Percentiles rank a stretch among this genome's conserved stretches.
Conservation (phyloP, 2,888 invertebrate genomes). For the Disparrhopalites patrizii region DNA sequence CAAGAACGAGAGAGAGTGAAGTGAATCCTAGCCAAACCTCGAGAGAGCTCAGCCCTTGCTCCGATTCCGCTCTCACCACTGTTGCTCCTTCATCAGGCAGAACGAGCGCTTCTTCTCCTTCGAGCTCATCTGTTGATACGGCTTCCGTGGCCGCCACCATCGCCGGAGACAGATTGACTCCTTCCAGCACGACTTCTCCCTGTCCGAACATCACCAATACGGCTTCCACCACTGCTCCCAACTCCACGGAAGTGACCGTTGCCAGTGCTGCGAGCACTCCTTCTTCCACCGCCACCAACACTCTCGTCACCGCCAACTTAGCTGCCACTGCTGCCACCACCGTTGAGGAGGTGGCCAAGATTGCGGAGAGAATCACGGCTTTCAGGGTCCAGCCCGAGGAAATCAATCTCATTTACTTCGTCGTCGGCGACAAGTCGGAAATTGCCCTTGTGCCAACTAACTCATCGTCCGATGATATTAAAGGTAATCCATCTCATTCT, state of each 20-base stretch:
- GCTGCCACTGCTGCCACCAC: background rate
- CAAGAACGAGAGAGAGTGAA: background rate
- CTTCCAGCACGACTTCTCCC: background rate
- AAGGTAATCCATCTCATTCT: too few relatives aligned
- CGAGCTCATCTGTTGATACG: background rate
- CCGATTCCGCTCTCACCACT: background rate
- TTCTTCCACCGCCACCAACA: background rate
- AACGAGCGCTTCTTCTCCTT: background rate
- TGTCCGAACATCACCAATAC: background rate
- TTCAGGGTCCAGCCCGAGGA: constrained; percentile 12
- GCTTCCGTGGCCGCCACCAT: background rate
- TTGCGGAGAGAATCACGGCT: background rate
- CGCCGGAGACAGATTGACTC: too few relatives aligned
- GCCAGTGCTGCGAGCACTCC: background rate
- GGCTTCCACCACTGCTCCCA: background rate
- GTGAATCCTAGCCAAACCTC: background rate
- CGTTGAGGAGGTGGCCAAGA: background rate
- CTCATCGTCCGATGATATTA: constrained; percentile 46
- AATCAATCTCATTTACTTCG: constrained; percentile 40
- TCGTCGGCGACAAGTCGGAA: constrained; percentile 42
- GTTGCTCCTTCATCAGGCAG: background rate
- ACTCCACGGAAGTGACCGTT: background rate
- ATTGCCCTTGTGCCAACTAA: constrained; percentile 47
- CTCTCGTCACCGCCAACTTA: background rate
- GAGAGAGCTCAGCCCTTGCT: background rate